Evolutionary conservation across 2,888 invertebrate species (phyloP).

Genomic region (Rhopalosiphum nymphaeae): DNA sequence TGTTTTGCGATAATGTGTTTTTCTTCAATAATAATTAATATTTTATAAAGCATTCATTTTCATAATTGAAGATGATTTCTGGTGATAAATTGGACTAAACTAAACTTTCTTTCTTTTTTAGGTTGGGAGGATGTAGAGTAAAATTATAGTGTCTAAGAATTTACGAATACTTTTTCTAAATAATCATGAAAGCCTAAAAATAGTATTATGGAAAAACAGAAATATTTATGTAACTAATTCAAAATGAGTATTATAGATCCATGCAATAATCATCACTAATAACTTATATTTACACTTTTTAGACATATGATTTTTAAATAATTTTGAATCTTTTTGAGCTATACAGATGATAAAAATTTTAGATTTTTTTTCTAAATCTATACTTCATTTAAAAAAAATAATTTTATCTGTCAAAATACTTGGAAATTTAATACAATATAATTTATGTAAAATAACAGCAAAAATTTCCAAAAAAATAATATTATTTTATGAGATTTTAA

Average conservation of each 20-base stretch:
- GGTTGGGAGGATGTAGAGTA: not conserved
- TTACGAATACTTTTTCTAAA: not conserved
- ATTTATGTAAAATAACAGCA: not conserved
- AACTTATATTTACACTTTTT: not conserved
- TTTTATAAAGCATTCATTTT: not conserved
- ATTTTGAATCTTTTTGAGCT: not conserved
- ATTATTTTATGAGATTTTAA: not conserved
- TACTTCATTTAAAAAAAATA: not conserved
- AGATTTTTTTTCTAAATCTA: not conserved
- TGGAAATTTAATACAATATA: not conserved
- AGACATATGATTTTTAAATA: not conserved
- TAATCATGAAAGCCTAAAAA: not conserved
- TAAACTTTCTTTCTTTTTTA: not conserved
- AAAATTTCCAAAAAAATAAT: not conserved
- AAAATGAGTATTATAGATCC: not conserved
- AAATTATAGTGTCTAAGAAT: not conserved
- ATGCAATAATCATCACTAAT: not conserved
- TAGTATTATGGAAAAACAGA: not conserved
- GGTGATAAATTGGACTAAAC: not conserved
- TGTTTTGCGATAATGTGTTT: not conserved
- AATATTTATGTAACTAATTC: not conserved
- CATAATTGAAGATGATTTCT: not conserved
- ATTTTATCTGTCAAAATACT: not conserved
- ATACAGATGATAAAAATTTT: not conserved
- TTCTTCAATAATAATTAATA: too few species aligned